Conservation (phyloP, 2,888 invertebrate genomes). For the Cistogaster globosa region DNA sequence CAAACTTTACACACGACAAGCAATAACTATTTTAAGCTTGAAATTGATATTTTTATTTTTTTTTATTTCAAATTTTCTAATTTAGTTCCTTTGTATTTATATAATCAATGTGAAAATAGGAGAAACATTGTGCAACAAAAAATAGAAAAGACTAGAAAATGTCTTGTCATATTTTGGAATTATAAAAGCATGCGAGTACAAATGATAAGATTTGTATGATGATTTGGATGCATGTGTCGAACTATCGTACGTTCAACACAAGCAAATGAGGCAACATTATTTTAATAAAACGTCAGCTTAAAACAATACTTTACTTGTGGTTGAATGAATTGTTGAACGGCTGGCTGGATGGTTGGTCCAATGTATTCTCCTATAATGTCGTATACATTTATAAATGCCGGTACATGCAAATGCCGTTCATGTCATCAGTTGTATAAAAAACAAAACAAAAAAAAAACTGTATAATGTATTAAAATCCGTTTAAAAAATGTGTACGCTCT, state of each 20-base stretch:
- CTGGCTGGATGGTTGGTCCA: slow-evolving; percentile 5
- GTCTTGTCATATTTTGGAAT: slow-evolving; percentile 37
- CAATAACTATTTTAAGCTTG: not conserved
- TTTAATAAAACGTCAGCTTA: slow-evolving; percentile 61
- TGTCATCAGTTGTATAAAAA: slow-evolving; percentile 58
- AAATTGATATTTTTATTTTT: too few relatives aligned
- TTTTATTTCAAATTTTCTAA: too few relatives aligned
- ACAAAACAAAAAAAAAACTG: too few relatives aligned
- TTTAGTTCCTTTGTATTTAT: slow-evolving; percentile 5
- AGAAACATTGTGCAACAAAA: not conserved
- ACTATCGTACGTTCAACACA: slow-evolving; percentile 49
- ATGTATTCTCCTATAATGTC: not conserved
- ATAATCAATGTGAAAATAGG: slow-evolving; percentile 24
- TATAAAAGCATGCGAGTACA: slow-evolving; percentile 33
- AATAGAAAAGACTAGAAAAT: slow-evolving; percentile 40
- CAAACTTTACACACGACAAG: too few relatives aligned
- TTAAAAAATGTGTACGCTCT: slow-evolving; percentile 54
- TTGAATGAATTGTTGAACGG: slow-evolving; percentile 34
- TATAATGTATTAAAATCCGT: slow-evolving; percentile 70
- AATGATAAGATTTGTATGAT: slow-evolving; percentile 1
- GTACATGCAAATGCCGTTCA: slow-evolving; percentile 56
- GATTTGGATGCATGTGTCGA: slow-evolving; percentile 13
- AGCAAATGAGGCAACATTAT: slow-evolving; percentile 67
- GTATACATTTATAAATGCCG: slow-evolving; percentile 47
- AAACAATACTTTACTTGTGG: slow-evolving; percentile 51